phyloP scores from a whole-genome alignment of 2,888 invertebrate genomes.

The Thyatira batis region DNA sequence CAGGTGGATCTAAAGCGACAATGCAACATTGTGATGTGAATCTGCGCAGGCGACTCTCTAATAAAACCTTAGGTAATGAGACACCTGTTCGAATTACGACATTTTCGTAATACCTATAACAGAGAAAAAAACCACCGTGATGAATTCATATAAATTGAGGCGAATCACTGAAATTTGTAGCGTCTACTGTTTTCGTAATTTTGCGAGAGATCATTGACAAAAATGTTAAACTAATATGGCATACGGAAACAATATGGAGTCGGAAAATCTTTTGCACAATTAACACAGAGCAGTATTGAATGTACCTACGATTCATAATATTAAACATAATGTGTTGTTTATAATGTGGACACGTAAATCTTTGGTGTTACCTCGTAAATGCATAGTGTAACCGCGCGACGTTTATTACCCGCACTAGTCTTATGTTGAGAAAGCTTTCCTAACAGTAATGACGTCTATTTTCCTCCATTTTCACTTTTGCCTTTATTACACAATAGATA shows the following conservation, averaged over 20 bases:
- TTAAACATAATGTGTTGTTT: background rate
- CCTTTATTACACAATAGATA: constrained; percentile 8
- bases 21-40: constrained; percentile 18
- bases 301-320: background rate
- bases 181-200: background rate
- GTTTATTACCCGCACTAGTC: constrained; percentile 19
- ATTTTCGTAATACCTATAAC: background rate
- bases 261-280: no score
- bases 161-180: background rate
- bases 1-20: constrained; percentile 18
- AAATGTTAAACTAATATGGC: no score
- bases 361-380: constrained; percentile 15
- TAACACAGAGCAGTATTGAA: background rate
- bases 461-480: constrained; percentile 29
- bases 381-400: constrained; percentile 8
- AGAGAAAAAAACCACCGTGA: background rate
- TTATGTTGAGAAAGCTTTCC: constrained; percentile 30
- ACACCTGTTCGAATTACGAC: constrained; percentile 1
- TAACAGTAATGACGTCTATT: constrained; percentile 14
- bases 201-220: no score
- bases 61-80: constrained; percentile 1
- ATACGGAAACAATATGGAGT: no score
- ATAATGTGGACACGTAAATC: background rate
- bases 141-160: background rate
- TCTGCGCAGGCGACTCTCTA: constrained; percentile 11